Base-by-base conservation (phyloP, 64 coral and sea anemone species). In the Hydrozoanthus tunicans region DNA sequence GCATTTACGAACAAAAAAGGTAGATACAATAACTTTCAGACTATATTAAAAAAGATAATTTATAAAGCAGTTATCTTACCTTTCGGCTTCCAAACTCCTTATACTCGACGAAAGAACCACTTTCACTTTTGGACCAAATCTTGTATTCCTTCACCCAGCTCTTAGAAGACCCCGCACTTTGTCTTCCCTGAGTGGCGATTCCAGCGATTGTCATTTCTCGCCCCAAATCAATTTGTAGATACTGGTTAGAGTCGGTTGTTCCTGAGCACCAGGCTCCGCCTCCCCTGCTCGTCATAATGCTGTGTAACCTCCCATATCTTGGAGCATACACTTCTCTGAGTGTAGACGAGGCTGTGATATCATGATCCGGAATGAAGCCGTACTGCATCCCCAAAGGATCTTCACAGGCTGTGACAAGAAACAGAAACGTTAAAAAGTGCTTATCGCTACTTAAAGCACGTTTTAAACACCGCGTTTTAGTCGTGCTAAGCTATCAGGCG, bases 101-200 rank as follows among this genome's bases (percentile, higher is more conserved):
- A 59, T 88, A 62, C 23, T 88, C 84, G 54, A 58, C 84, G 61
- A 73, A 88, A 26, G 54, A 60, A 13, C 84, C 56, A n/a, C 68
- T 88, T 73, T 73, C 84, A 74, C 68, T 24, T 73, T 74, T 88
- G 84, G 56, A 88, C 84, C 84, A 75, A 88, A 88, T 74, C 84
- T 88, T 88, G 66, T 72, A 88, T 13, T 88, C 55, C 9, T 58
- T 88, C 15, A 88, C 65, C 84, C 84, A 88, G 7, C 84, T 88
- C 61, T 88, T 88, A 13, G 84, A 73, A 17, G 67, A 71, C 58
- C 74, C 84, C 25, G 53, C 58, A 61, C 84, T 88, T 13, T 88
- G 84, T 58, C 69, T n/a, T 10, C 84, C 84, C 66, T 88, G 84
- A 70, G 54, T 88, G 5, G 84, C 84, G 15, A 88, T 61, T 13